These are phyloP conservation scores for Drosophila pallidifrons DNA, from an alignment of 1,140 invertebrate genomes.

Conservation along the genomic window DNA sequence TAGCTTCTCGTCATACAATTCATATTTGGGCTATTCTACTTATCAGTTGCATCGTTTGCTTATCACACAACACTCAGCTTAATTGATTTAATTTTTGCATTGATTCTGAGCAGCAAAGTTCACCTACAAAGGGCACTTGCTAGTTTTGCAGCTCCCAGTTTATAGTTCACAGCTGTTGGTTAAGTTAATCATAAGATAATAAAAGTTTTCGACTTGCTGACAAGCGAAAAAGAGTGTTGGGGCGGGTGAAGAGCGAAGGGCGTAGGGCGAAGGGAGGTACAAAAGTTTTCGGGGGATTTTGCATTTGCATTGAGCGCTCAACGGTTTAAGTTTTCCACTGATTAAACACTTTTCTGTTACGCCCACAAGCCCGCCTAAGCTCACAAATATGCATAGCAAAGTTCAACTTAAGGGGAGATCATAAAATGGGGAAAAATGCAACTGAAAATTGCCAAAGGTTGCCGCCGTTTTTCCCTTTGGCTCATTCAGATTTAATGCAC, in stretches of 20 bases:
- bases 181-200: constrained; percentile 12
- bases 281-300: constrained; percentile 1
- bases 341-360: constrained; percentile 28
- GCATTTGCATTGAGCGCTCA: constrained; percentile 20
- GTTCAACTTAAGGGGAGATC: not conserved
- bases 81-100: not conserved
- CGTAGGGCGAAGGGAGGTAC: not conserved
- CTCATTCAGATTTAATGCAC: constrained; percentile 68
- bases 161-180: not conserved
- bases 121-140: not conserved
- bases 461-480: constrained; percentile 1
- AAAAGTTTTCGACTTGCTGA: constrained; percentile 10
- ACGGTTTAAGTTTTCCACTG: constrained; percentile 18
- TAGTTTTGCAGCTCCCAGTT: not conserved
- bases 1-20: not conserved
- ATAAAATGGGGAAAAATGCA: constrained; percentile 40
- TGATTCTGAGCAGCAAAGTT: not conserved
- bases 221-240: too few relatives aligned
- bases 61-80: not conserved
- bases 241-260: not conserved
- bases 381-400: constrained; percentile 9
- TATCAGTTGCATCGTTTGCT: not conserved
- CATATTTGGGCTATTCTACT: not conserved
- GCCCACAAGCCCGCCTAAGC: constrained; percentile 5
- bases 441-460: constrained; percentile 31